Evolutionary conservation across 1,140 invertebrate genomes (phyloP).

Genomic region (Lepidurus arcticus): DNA sequence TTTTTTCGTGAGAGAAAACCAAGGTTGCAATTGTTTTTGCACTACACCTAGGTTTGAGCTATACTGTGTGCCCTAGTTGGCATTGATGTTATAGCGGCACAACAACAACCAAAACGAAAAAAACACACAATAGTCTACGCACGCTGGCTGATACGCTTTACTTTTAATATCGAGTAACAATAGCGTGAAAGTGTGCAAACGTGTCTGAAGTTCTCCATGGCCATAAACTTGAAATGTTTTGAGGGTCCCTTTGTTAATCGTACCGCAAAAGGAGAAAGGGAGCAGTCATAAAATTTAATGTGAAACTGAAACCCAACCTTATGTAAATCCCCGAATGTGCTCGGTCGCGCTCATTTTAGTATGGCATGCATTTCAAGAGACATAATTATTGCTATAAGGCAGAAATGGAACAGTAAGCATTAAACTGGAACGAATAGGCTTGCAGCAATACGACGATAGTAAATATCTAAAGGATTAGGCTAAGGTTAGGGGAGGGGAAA

Average conservation of each 20-base stretch:
- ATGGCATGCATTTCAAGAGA: not conserved
- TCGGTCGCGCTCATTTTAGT: too few relatives aligned
- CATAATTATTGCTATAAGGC: not conserved
- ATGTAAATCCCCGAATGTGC: too few relatives aligned
- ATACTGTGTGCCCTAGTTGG: not conserved
- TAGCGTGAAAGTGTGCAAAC: not conserved
- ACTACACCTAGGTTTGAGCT: not conserved
- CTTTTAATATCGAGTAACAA: not conserved
- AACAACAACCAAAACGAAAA: not conserved
- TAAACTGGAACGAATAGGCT: constrained; percentile 8
- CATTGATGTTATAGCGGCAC: constrained; percentile 6
- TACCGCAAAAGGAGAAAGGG: too few relatives aligned
- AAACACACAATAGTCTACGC: not conserved
- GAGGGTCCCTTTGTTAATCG: too few relatives aligned
- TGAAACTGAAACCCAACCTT: too few relatives aligned
- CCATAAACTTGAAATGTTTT: too few relatives aligned
- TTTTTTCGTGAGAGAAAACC: not conserved
- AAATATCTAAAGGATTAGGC: not conserved
- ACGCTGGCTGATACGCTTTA: not conserved
- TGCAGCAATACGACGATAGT: not conserved
- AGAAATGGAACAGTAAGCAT: not conserved
- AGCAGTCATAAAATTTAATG: too few relatives aligned
- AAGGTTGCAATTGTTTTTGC: not conserved
- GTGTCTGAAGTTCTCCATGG: not conserved
- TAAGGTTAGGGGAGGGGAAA: not conserved